phyloP scores from a whole-genome alignment of 2,113 vertebrate genomes.

The Epinephelus lanceolatus region DNA sequence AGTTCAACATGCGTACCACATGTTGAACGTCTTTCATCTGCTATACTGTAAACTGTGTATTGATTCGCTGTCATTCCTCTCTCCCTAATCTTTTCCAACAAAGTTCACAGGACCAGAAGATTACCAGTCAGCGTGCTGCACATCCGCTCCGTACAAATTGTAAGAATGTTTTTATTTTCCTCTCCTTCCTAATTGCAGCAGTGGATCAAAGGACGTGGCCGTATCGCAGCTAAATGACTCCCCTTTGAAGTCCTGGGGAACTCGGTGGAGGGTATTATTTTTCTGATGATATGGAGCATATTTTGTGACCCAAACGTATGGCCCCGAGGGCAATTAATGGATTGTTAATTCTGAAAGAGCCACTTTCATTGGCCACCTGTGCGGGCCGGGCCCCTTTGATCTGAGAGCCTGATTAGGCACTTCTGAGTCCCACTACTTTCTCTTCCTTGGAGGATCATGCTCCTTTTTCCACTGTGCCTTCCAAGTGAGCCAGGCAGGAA shows the following conservation, averaged over 20 bases:
- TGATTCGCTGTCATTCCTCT: conserved; percentile 70
- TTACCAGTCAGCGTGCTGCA: conserved; percentile 55
- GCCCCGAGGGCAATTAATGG: conserved; percentile 80
- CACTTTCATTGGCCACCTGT: conserved; percentile 81
- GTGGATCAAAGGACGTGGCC: conserved; percentile 78
- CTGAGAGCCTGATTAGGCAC: conserved; percentile 79
- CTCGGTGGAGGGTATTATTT: conserved; percentile 77
- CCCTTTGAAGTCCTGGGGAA: conserved; percentile 79
- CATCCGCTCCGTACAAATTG: conserved; percentile 69
- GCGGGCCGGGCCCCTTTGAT: conserved; percentile 77
- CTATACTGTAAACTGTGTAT: conserved; percentile 63
- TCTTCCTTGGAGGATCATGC: conserved; percentile 72
- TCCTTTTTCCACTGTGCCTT: conserved; percentile 83
- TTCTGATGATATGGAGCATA: conserved; percentile 83
- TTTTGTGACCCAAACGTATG: conserved; percentile 73
- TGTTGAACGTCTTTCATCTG: conserved; percentile 65
- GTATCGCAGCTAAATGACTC: conserved; percentile 72
- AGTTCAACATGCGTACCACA: conserved; percentile 61
- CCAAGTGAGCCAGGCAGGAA: conserved; percentile 85
- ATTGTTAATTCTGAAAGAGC: conserved; percentile 78
- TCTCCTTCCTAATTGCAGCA: conserved; percentile 78
- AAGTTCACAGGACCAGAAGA: conserved; percentile 64
- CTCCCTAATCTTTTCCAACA: conserved; percentile 64
- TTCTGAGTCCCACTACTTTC: conserved; percentile 76
- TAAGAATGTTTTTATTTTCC: conserved; percentile 81